phyloP scores from a whole-genome alignment of 2,888 invertebrate species.

The Scaptomyza parva region DNA sequence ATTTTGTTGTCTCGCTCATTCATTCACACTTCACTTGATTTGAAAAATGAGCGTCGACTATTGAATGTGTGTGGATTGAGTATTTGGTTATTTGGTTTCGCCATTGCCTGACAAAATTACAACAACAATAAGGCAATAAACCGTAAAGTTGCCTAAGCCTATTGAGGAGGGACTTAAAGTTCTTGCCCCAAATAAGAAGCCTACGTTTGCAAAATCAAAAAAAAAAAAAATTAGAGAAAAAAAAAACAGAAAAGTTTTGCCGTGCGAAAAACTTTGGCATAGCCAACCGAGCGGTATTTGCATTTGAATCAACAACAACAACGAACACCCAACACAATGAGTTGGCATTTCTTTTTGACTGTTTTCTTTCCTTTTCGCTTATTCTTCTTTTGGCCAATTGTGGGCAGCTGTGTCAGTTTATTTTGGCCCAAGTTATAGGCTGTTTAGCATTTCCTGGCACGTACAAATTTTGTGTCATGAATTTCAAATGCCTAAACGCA shows the following conservation, averaged over 20 bases:
- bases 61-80: slow-evolving; percentile 64
- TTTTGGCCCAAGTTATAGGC: slow-evolving; percentile 34
- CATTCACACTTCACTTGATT: slow-evolving; percentile 80
- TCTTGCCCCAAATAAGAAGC: slow-evolving; percentile 46
- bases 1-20: slow-evolving; percentile 54
- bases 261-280: slow-evolving; percentile 74
- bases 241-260: too few species aligned
- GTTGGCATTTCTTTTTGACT: slow-evolving; percentile 46
- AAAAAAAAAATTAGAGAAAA: slow-evolving; percentile 21
- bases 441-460: slow-evolving; percentile 75
- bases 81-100: slow-evolving; percentile 25
- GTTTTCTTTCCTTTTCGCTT: slow-evolving; percentile 7
- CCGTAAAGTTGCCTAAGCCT: slow-evolving; percentile 74
- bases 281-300: slow-evolving; percentile 58
- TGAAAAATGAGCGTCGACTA: slow-evolving; percentile 78
- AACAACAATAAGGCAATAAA: slow-evolving; percentile 71
- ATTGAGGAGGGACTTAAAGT: slow-evolving; percentile 63
- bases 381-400: slow-evolving; percentile 30
- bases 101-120: slow-evolving; percentile 40
- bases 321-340: slow-evolving; percentile 55
- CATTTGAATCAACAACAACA: slow-evolving; percentile 70
- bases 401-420: slow-evolving; percentile 47
- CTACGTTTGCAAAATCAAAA: slow-evolving; percentile 53
- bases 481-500: slow-evolving; percentile 66
- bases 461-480: slow-evolving; percentile 75